These are phyloP conservation scores for Scophthalmus maximus DNA, from an alignment of 2,113 vertebrate genomes.

Conservation along the genomic window DNA sequence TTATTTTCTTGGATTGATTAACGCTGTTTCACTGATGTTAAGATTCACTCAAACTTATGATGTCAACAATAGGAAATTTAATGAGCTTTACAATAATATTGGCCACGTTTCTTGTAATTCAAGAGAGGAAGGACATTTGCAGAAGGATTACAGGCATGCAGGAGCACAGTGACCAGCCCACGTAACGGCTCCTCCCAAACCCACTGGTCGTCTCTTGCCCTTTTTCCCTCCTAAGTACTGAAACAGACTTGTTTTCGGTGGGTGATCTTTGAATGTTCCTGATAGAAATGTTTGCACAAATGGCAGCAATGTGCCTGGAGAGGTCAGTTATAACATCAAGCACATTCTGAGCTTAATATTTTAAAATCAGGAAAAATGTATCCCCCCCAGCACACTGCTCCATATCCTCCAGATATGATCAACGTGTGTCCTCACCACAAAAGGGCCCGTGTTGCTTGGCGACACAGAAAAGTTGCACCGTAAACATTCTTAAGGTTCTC, in stretches of 20 bases:
- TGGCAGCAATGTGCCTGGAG: conserved; percentile 45
- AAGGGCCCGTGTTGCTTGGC: background rate
- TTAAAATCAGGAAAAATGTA: conserved; percentile 29
- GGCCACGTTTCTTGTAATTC: conserved; percentile 21
- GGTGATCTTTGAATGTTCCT: conserved; percentile 30
- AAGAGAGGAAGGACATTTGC: conserved; percentile 13
- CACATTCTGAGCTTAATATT: conserved; percentile 18
- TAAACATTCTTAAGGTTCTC: background rate
- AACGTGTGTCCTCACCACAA: conserved; percentile 6
- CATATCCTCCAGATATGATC: conserved; percentile 17
- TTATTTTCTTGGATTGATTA: conserved; percentile 4
- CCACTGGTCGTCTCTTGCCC: conserved; percentile 12
- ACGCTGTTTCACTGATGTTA: conserved; percentile 20
- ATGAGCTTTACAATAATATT: conserved; percentile 23
- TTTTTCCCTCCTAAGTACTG: background rate
- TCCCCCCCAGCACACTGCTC: conserved; percentile 11
- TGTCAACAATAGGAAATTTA: conserved; percentile 26
- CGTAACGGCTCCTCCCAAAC: conserved; percentile 1
- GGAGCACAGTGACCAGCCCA: conserved; percentile 20
- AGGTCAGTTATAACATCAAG: conserved; percentile 24
- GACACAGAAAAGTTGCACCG: conserved; percentile 1
- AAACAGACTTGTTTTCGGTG: conserved; percentile 11
- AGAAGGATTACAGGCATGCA: conserved; percentile 17
- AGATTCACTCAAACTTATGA: conserved; percentile 11
- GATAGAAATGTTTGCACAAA: conserved; percentile 57